phyloP scores from a whole-genome alignment of 2,797 vertebrate species.

The Poeciliopsis infans region DNA sequence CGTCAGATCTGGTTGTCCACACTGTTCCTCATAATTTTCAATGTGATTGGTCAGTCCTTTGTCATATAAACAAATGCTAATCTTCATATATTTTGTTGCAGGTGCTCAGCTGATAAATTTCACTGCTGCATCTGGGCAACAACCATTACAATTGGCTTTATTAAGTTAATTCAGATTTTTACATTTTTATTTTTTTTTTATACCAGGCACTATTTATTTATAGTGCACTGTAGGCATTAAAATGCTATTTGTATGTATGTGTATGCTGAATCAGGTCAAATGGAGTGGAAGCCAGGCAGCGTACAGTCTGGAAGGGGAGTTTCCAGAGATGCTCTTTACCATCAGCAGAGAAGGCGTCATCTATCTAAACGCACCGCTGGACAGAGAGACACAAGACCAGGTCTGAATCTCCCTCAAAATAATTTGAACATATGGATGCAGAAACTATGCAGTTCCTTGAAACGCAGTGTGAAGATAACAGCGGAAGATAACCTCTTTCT shows the following conservation, averaged over 20 bases:
- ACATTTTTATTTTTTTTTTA: not conserved
- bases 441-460: not conserved
- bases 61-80: slow-evolving; percentile 68
- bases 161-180: not conserved
- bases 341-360: slow-evolving; percentile 81
- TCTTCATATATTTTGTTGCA: slow-evolving; percentile 11
- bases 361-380: slow-evolving; percentile 80
- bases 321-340: slow-evolving; percentile 81
- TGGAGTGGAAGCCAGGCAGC: slow-evolving; percentile 81
- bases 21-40: slow-evolving; percentile 75
- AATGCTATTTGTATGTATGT: slow-evolving; percentile 17
- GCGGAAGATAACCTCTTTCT: not conserved
- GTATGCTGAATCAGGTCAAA: slow-evolving; percentile 75
- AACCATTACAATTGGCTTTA: not conserved
- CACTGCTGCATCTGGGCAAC: not conserved
- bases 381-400: slow-evolving; percentile 86
- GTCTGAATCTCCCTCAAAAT: slow-evolving; percentile 52
- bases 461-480: slow-evolving; percentile 2
- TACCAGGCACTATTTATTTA: not conserved
- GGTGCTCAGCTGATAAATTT: not conserved
- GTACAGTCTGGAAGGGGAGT: slow-evolving; percentile 82
- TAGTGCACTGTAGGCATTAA: not conserved
- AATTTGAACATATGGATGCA: not conserved
- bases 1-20: slow-evolving; percentile 66
- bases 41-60: slow-evolving; percentile 54